Conservation (phyloP, 2,888 invertebrate genomes). For the Scaptomyza tumidula region DNA sequence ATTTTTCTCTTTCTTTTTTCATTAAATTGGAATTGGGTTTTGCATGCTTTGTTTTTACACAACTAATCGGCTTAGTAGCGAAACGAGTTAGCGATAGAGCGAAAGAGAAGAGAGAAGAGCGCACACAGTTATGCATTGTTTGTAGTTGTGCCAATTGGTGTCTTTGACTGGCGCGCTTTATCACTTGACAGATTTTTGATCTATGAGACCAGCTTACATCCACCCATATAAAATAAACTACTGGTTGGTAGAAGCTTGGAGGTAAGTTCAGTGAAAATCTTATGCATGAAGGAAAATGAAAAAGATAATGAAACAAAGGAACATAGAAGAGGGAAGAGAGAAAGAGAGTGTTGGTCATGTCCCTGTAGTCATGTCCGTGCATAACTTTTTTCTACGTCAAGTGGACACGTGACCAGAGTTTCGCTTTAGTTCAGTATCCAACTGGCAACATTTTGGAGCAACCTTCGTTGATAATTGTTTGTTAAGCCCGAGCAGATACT, state of each 20-base stretch:
- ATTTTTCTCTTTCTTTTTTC: constrained; percentile 22
- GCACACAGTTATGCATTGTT: constrained; percentile 17
- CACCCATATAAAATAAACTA: neutral
- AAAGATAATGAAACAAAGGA: neutral
- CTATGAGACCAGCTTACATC: constrained; percentile 5
- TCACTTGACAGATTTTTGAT: constrained; percentile 47
- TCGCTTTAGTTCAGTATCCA: neutral
- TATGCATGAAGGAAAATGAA: constrained; percentile 22
- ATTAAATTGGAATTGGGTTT: constrained; percentile 23
- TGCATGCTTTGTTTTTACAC: constrained; percentile 59
- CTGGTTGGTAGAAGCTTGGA: constrained; percentile 12
- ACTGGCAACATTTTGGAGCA: neutral
- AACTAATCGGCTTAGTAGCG: constrained; percentile 67
- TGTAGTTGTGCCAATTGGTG: constrained; percentile 43
- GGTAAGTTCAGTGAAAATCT: constrained; percentile 53
- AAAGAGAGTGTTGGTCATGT: neutral
- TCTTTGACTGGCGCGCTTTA: constrained; percentile 42
- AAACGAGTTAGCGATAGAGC: neutral
- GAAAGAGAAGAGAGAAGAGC: neutral
- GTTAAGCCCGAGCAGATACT: constrained; percentile 6
- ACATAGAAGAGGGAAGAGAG: neutral
- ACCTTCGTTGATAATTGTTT: constrained; percentile 7
- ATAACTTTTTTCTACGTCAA: constrained; percentile 1
- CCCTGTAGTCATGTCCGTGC: neutral
- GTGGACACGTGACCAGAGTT: constrained; percentile 1